Base-by-base conservation (phyloP, 2,113 vertebrate species). In the Synchiropus splendidus region DNA sequence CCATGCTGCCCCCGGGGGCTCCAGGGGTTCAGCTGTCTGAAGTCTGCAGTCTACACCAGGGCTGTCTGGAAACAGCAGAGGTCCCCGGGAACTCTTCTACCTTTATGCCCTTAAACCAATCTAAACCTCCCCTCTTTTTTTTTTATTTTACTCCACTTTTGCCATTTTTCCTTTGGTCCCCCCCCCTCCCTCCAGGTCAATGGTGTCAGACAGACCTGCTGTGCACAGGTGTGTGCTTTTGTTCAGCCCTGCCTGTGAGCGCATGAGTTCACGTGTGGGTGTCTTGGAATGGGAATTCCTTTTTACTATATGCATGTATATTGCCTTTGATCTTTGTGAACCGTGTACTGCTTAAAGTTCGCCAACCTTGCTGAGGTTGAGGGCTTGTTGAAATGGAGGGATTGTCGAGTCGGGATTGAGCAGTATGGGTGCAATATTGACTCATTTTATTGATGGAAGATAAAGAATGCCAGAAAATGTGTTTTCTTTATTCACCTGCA, bases 131-230 rank as follows among this genome's bases (percentile, higher is more conserved):
- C 59, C 39, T 57, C 70, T 75, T 65, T 66, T 64, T 70, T 72
- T 60, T 56, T 70, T 72, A 51, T 60, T 56, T 66, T 59, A 45
- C 64, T 51, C 70, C 30, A 53, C 64, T 68, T 61, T 66, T 67
- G 48, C 71, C 58, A 49, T 48, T 45, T 56, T 42, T 40, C 12
- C 64, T 67, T 74, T 67, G 59, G 74, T 73, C 58, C 67, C 54
- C 73, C 56, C 59, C 69, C 58, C 60, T 57, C 66, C 8, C 49
- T 21, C 34, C 45, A 72, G 79, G 74, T 80, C 64, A 72, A 59
- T 64, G 60, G 70, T 79, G 74, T 80, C 80, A 83, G 80, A 82
- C 80, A 80, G 72, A 64, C 83, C 83, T 82, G 83, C 81, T 81
- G 79, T 65, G 81, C 54, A 74, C 77, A 83, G 81, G 79, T 84